Evolutionary conservation across 1,140 invertebrate species (phyloP), one percentile per base, ranked within the genome.

Genomic region (Meteorus sp.): DNA sequence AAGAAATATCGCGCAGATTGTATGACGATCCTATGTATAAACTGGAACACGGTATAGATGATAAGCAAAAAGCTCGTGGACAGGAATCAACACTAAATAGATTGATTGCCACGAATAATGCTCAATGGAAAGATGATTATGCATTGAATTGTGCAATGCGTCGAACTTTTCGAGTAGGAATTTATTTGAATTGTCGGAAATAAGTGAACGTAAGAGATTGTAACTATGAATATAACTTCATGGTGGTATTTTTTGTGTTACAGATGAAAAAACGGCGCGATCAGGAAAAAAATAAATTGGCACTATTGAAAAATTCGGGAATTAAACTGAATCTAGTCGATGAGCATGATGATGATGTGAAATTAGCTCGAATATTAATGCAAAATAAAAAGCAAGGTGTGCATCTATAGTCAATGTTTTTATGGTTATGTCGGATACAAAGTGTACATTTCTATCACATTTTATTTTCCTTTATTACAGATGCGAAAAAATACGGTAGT

Each of bases 1-100:
- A 96, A 75, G 89, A 91, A 75, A 88, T 89, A 5, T 92, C 90
- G 54, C 91, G 91, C 66, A 87, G 91, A 67, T 76, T 98, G 20
- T 93, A 91, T 65, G 91, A 93, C 69, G 95, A 99, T 87, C 87
- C 95, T 17, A 99, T 99, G 96, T 99, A 90, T 74, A 95, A 89
- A 78, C 80, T 99, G 58, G 95, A 98, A 76, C 95, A 98, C 82
- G 89, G 90, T 31, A 85, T 85, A 8, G 86, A 90, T 56, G 96
- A 99, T 80, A 83, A 86, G 64, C 84, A 84, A 64, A 84, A 85
- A 47, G 87, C 88, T 0, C 89, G 89, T 67, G 83, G 83, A 48
- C 82, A 87, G 3, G 87, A 89, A 64, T 88, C 90, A 1, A 80
- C 84, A 13, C 70, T 98, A 0, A 85, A 87, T 48, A 83, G 85